These are phyloP conservation scores for Habroteleia sp. DNA, from an alignment of 2,888 invertebrate species.

Conservation along the genomic window DNA sequence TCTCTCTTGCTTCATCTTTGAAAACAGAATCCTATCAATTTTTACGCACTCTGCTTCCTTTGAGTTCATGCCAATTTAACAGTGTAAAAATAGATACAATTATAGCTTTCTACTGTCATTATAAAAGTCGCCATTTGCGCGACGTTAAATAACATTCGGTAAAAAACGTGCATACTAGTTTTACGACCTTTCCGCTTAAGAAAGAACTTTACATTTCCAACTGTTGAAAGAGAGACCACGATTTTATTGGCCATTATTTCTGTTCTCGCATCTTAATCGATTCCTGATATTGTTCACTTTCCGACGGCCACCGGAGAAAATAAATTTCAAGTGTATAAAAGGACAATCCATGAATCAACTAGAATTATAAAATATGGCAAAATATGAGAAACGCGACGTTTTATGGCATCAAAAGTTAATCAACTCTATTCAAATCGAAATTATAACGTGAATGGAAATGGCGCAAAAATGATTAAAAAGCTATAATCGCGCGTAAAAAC, in stretches of 20 bases:
- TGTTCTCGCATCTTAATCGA: conserved; percentile 64
- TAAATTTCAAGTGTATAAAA: conserved; percentile 48
- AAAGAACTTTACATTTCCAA: conserved; percentile 63
- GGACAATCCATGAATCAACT: conserved; percentile 46
- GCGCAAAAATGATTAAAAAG: conserved; percentile 39
- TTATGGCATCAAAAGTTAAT: conserved; percentile 47
- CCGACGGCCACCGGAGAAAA: conserved; percentile 57
- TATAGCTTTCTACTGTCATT: conserved; percentile 65
- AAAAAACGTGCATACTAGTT: conserved; percentile 67
- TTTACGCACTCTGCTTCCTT: conserved; percentile 59
- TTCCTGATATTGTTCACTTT: conserved; percentile 58
- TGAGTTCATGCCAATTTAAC: conserved; percentile 57
- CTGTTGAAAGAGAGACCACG: conserved; percentile 63
- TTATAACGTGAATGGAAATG: conserved; percentile 26
- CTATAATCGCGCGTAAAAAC: conserved; percentile 27
- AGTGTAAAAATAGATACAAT: conserved; percentile 62
- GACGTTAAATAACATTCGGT: conserved; percentile 64
- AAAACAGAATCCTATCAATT: conserved; percentile 57
- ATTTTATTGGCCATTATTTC: conserved; percentile 68
- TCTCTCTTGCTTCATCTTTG: conserved; percentile 23
- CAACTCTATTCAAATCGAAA: conserved; percentile 33
- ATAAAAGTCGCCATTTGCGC: conserved; percentile 56
- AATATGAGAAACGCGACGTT: conserved; percentile 21
- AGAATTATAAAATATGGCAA: conserved; percentile 27
- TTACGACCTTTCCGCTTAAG: conserved; percentile 71